Evolutionary conservation across 2,797 vertebrate species (phyloP).

Genomic region (Heterohyrax brucei): DNA sequence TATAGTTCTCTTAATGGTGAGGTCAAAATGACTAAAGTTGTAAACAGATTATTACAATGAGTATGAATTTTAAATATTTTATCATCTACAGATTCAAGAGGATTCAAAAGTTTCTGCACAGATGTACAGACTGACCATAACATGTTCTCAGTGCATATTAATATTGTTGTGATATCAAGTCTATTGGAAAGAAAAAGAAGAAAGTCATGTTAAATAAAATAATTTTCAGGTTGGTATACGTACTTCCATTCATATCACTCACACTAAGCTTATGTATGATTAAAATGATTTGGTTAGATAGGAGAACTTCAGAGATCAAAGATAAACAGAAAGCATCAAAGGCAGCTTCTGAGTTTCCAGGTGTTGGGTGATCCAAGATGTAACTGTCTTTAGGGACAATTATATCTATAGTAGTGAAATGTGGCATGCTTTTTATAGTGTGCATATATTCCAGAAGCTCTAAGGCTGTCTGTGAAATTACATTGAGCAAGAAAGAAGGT

Average conservation of each 20-base stretch:
- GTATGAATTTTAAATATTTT: constrained; percentile 94
- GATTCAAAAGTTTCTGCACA: constrained; percentile 91
- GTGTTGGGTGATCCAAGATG: not conserved
- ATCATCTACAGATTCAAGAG: constrained; percentile 86
- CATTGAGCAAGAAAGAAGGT: constrained; percentile 49
- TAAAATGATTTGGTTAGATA: constrained; percentile 19
- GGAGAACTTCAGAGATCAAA: constrained; percentile 28
- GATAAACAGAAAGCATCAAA: constrained; percentile 34
- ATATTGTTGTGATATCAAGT: constrained; percentile 94
- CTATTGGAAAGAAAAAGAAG: constrained; percentile 88
- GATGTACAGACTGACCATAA: constrained; percentile 95
- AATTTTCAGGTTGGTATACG: not conserved
- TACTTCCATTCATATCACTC: not conserved
- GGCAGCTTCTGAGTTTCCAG: not conserved
- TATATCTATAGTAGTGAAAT: not conserved
- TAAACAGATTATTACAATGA: constrained; percentile 95
- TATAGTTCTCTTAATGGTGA: constrained; percentile 93
- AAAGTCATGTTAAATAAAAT: constrained; percentile 73
- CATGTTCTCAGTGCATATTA: constrained; percentile 95
- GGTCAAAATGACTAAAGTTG: constrained; percentile 93
- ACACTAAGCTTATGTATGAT: not conserved
- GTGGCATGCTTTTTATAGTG: not conserved
- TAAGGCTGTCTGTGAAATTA: constrained; percentile 51
- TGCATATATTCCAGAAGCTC: not conserved
- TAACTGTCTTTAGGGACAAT: not conserved